phyloP scores from a whole-genome alignment of 2,113 vertebrate genomes.

The Chionodraco myersi region DNA sequence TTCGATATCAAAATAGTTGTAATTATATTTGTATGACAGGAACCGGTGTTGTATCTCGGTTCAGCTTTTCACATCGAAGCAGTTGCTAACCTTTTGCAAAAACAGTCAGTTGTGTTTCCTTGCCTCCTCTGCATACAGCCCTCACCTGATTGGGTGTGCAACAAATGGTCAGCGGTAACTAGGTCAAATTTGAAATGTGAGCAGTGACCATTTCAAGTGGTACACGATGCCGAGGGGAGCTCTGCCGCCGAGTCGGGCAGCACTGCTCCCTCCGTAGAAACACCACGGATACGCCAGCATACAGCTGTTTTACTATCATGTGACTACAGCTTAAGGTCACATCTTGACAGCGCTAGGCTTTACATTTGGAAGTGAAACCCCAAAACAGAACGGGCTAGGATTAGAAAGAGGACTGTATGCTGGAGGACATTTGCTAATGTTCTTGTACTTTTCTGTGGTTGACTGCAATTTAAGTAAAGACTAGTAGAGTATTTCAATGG shows the following conservation, averaged over 20 bases:
- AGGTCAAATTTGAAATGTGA: no score
- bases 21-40: not conserved
- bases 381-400: not conserved
- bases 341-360: not conserved
- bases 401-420: not conserved
- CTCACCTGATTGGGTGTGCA: no score
- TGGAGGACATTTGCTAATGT: not conserved
- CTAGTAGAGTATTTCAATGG: constrained; percentile 5
- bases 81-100: not conserved
- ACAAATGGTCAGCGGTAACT: no score
- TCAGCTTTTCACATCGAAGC: not conserved
- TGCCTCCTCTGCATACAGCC: no score
- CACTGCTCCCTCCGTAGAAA: no score
- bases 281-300: no score
- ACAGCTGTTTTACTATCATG: no score
- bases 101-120: no score
- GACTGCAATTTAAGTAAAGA: not conserved
- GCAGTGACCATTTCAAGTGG: no score
- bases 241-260: no score
- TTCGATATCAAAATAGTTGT: no score
- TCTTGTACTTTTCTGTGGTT: not conserved
- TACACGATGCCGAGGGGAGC: no score
- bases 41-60: not conserved
- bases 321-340: not conserved
- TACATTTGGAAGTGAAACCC: constrained; percentile 1